Evolutionary conservation across 1,140 invertebrate species (phyloP), one percentile per base, ranked within the genome.

Genomic region (Dolichoris vasculosae): DNA sequence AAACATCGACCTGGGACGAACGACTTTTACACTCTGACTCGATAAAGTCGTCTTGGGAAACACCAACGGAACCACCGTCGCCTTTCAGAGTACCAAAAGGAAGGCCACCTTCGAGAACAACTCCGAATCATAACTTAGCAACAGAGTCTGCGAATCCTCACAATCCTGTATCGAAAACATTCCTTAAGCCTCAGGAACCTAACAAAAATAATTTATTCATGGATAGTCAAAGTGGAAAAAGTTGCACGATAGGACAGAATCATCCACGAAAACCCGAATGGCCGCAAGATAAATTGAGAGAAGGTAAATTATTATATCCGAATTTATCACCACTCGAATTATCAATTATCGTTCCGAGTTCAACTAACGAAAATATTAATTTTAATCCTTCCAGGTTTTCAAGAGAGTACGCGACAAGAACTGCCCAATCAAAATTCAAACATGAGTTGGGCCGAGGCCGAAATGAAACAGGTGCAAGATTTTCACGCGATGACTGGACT

Each of bases 41-140:
- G 46, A 59, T 87, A 13, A 90, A 89, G 79, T 79, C 86, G 30
- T 40, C 71, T 51, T 92, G 91, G 91, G 91, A 91, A 79, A 64
- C 88, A 15, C 83, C 90, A 35, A 43, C 89, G 30, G 83, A 91
- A 87, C 94, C 94, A 86, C 94, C 94, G 46, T 94, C 94, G 15
- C 93, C 95, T 3, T 96, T 96, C 88, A 92, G 95, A 88, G 94
- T 96, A 3, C 95, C 95, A 4, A 95, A 95, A 90, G 95, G 95
- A 6, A 93, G 95, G 88, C 95, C 95, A 35, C 95, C 95, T 17
- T 96, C 95, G 0, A 92, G 95, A 82, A 95, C 94, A 2, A 89
- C 89, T 30, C 88, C 90, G 0, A 90, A 85, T 86, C 92, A 92
- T 46, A 91, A 90, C 76, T 82, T 87, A 59, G 82, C 86, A 4